These are phyloP conservation scores for Cryptocheilus praepositus DNA, from an alignment of 2,888 invertebrate species.

Conservation along the genomic window DNA sequence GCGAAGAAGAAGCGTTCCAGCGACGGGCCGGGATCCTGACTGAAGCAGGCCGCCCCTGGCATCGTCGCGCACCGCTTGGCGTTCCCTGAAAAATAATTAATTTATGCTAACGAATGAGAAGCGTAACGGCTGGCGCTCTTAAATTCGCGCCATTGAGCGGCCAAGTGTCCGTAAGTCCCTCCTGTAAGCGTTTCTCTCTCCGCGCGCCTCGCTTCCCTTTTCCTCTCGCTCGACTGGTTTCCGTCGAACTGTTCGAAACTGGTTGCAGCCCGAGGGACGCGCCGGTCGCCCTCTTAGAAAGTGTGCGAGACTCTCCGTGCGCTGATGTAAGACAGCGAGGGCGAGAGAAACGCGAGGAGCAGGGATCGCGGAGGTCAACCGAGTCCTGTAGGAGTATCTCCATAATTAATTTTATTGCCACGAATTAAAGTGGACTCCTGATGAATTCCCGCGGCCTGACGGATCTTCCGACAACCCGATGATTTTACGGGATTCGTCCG, in stretches of 20 bases:
- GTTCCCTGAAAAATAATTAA: conserved; percentile 68
- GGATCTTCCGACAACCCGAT: not conserved
- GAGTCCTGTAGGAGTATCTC: conserved; percentile 48
- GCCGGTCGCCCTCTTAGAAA: conserved; percentile 25
- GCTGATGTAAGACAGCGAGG: conserved; percentile 11
- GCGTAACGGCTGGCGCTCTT: conserved; percentile 73
- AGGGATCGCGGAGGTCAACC: conserved; percentile 20
- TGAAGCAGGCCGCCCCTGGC: conserved; percentile 33
- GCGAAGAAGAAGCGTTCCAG: too few relatives aligned
- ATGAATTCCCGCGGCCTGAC: conserved; percentile 12
- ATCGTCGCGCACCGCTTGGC: conserved; percentile 12
- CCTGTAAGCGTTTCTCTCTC: conserved; percentile 51
- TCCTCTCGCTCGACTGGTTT: conserved; percentile 68
- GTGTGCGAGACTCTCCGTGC: conserved; percentile 7
- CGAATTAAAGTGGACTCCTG: conserved; percentile 39
- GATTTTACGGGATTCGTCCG: not conserved
- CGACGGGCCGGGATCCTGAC: conserved; percentile 19
- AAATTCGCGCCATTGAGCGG: conserved; percentile 73
- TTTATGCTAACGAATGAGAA: conserved; percentile 74
- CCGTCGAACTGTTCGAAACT: conserved; percentile 71
- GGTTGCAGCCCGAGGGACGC: conserved; percentile 59
- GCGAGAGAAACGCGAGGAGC: conserved; percentile 23
- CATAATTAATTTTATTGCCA: conserved; percentile 63
- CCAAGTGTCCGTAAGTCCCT: conserved; percentile 71
- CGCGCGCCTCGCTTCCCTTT: conserved; percentile 37